A percentile compares a stretch with the other conserved stretches of the same genome.
Evolutionary conservation across 2,888 invertebrate genomes (phyloP).

Genomic region (Punctoribates punctum): DNA sequence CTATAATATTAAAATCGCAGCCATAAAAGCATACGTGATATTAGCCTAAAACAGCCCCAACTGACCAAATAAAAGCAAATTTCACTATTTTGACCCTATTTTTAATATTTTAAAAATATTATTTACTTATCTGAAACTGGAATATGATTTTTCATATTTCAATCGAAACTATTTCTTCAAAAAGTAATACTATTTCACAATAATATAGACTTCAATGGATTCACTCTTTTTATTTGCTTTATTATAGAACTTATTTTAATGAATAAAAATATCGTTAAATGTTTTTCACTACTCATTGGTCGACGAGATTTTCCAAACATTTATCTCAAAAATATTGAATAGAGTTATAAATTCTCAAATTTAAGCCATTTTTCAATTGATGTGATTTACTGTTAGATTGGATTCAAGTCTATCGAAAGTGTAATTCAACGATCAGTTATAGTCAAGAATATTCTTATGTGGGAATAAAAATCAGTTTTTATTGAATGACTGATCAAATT

Average conservation of each 20-base stretch:
- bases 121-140: neutral
- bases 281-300: too few relatives aligned
- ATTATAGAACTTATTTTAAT: too few relatives aligned
- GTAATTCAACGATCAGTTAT: neutral
- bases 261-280: too few relatives aligned
- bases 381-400: conserved; percentile 13
- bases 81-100: neutral
- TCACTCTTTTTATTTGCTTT: too few relatives aligned
- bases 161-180: too few relatives aligned
- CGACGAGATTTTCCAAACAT: too few relatives aligned
- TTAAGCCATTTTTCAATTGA: neutral
- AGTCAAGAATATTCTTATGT: conserved; percentile 19
- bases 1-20: conserved; percentile 28
- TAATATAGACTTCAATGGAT: too few relatives aligned
- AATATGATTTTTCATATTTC: neutral
- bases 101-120: conserved; percentile 7
- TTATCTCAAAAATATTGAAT: too few relatives aligned
- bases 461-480: conserved; percentile 10
- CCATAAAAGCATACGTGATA: conserved; percentile 34
- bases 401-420: neutral
- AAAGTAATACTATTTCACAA: too few relatives aligned
- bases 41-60: neutral
- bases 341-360: neutral
- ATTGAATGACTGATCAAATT: neutral
- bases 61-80: neutral